phyloP scores from a whole-genome alignment of 1,140 invertebrate species.

The Centruroides vittatus region DNA sequence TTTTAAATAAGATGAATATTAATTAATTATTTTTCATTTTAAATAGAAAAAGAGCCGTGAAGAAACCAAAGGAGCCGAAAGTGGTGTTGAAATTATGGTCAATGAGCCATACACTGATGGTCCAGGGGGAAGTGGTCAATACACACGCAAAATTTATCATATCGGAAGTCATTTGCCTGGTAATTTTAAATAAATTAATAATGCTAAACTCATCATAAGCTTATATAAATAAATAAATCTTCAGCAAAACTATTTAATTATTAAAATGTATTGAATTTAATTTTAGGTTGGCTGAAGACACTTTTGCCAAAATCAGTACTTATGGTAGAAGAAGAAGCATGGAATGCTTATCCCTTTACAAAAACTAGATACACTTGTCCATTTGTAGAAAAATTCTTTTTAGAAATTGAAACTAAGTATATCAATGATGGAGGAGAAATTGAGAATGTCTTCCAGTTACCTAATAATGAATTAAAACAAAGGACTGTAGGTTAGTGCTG shows the following conservation, averaged over 20 bases:
- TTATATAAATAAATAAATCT: not conserved
- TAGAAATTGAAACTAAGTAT: constrained; percentile 98
- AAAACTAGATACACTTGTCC: constrained; percentile 94
- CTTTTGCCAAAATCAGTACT: constrained; percentile 90
- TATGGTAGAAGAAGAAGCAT: constrained; percentile 94
- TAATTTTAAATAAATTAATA: constrained; percentile 24
- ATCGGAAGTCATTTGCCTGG: constrained; percentile 92
- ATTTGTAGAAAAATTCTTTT: constrained; percentile 92
- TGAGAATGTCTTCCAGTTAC: constrained; percentile 92
- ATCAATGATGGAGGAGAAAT: constrained; percentile 84
- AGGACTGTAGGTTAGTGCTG: constrained; percentile 59
- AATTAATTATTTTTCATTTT: not conserved
- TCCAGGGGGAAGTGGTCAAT: constrained; percentile 89
- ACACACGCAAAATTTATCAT: constrained; percentile 97
- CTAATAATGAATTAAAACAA: constrained; percentile 61
- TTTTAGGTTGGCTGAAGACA: constrained; percentile 66
- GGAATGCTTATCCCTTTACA: constrained; percentile 98
- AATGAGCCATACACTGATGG: constrained; percentile 96
- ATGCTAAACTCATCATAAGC: too few relatives aligned
- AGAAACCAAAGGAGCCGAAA: constrained; percentile 90
- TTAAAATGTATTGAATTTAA: not conserved
- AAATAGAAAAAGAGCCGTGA: constrained; percentile 88
- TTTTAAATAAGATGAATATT: too few relatives aligned
- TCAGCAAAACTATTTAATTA: constrained; percentile 1
- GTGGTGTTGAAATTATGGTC: constrained; percentile 93